Evolutionary conservation across 2,113 vertebrate genomes (phyloP), one percentile per base, ranked within the genome.

Genomic region (Vicugna pacos): DNA sequence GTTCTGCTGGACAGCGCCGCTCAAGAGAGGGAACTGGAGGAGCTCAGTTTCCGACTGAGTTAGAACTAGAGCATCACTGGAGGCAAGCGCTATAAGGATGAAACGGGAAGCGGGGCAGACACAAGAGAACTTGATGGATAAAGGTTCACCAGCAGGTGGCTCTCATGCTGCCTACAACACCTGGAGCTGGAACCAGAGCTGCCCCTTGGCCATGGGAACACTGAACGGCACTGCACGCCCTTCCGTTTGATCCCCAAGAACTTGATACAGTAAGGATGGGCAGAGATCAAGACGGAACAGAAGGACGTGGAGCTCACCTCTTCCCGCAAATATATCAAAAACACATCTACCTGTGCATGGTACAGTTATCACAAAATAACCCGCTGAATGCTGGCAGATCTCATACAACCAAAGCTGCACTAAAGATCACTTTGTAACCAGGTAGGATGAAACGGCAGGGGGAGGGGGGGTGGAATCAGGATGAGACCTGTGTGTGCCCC

Each of bases 111-210:
- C 3, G 0, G 28, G 77, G 24, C 30, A 13, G 32, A 7, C 48
- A 11, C 2, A 19, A 38, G 73, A 14, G 15, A 11, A 26, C 24
- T 13, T 16, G 28, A 35, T 9, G 30, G 14, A 46, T 6, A 4
- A 35, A 52, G n/a, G 62, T 46, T 19, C 3, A 24, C 84, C 83
- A 92, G 83, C 79, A 95, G 95, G 87, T 69, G 93, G 90, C 35
- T 2, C 48, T 42, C 12, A 1, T 11, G 46, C 73, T 32, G 35
- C 24, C 6, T 24, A 6, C 17, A 22, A 11, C 60, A 4, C 2
- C 60, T 54, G 0, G 2, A 38, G 11, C 52, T 3, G 75, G 89
- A n/a, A 1, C 38, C 32, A 8, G 88, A n/a, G 77, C 20, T 11
- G 52, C 67, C 75, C 20, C n/a, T 64, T 38, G 52, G 58, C 65